Conservation (phyloP, 92 coral and sea anemone species). For the Heteractis magnifica region DNA sequence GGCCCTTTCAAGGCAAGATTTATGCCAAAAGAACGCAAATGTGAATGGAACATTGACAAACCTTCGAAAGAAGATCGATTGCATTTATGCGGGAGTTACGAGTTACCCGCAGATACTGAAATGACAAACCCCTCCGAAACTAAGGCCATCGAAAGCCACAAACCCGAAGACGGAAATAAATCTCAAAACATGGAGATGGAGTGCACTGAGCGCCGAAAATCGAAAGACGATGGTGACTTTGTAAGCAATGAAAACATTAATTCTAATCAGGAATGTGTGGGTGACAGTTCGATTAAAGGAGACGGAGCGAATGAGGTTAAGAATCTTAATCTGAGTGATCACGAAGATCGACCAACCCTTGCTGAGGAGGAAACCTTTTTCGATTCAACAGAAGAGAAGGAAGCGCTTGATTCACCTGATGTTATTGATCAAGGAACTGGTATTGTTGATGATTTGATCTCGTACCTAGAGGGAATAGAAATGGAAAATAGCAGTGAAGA, state of each 20-base stretch:
- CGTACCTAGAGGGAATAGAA: conserved; percentile 66
- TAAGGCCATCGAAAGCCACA: conserved; percentile 28
- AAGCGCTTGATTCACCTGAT: conserved; percentile 52
- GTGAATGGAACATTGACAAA: conserved; percentile 28
- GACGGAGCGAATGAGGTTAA: conserved; percentile 3
- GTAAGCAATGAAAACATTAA: conserved; percentile 4
- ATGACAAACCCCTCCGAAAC: conserved; percentile 43
- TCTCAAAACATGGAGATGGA: conserved; percentile 28
- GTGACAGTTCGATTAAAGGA: conserved; percentile 11
- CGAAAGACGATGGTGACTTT: conserved; percentile 11
- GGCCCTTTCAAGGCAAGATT: conserved; percentile 26
- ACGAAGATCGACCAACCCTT: conserved; percentile 31
- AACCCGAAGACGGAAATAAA: conserved; percentile 21
- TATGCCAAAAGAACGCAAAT: conserved; percentile 21
- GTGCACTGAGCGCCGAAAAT: conserved; percentile 30
- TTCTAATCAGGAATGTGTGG: background rate
- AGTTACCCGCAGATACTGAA: conserved; percentile 31
- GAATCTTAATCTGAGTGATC: conserved; percentile 20
- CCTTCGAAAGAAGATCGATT: conserved; percentile 15
- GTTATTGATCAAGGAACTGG: conserved; percentile 49
- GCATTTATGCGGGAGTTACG: conserved; percentile 34
- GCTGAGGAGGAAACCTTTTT: conserved; percentile 51
- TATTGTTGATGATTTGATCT: conserved; percentile 78
- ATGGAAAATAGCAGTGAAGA: conserved; percentile 71
- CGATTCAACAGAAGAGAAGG: conserved; percentile 45